These are phyloP conservation scores for Sciurus carolinensis DNA, from an alignment of 2,797 vertebrate species.

Conservation along the genomic window DNA sequence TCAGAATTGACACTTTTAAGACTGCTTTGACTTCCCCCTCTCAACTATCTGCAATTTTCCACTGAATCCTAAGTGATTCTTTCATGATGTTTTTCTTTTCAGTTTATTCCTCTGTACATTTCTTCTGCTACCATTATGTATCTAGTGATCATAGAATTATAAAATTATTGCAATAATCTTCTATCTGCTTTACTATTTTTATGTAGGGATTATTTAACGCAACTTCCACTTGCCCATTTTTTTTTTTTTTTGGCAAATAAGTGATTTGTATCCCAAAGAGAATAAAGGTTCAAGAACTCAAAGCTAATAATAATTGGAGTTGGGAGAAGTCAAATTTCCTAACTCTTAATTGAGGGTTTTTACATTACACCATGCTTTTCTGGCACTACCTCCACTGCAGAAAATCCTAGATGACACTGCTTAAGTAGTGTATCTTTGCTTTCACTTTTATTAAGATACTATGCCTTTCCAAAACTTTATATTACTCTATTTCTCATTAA, in stretches of 20 bases:
- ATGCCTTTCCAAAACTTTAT: background rate
- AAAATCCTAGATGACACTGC: background rate
- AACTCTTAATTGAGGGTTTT: background rate
- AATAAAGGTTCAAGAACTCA: background rate
- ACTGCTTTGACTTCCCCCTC: background rate
- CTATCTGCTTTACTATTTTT: background rate
- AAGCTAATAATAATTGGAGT: background rate
- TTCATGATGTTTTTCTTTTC: slow-evolving; percentile 10
- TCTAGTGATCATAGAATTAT: background rate
- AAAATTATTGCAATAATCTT: slow-evolving; percentile 10
- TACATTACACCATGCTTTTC: background rate
- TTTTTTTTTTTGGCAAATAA: background rate
- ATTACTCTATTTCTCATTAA: slow-evolving; percentile 27
- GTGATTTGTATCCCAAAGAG: background rate
- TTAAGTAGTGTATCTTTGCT: background rate
- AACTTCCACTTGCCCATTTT: background rate
- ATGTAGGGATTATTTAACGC: background rate
- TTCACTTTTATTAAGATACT: slow-evolving; percentile 29
- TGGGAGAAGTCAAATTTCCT: background rate
- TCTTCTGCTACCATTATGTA: background rate
- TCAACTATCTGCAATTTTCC: background rate
- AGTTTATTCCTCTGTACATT: slow-evolving; percentile 1
- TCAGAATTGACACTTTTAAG: slow-evolving; percentile 46
- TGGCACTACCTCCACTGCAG: background rate
- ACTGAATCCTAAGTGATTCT: slow-evolving; percentile 1